Evolutionary conservation across 1,140 invertebrate genomes (phyloP).

Genomic region (Melipona quadrifasciata): DNA sequence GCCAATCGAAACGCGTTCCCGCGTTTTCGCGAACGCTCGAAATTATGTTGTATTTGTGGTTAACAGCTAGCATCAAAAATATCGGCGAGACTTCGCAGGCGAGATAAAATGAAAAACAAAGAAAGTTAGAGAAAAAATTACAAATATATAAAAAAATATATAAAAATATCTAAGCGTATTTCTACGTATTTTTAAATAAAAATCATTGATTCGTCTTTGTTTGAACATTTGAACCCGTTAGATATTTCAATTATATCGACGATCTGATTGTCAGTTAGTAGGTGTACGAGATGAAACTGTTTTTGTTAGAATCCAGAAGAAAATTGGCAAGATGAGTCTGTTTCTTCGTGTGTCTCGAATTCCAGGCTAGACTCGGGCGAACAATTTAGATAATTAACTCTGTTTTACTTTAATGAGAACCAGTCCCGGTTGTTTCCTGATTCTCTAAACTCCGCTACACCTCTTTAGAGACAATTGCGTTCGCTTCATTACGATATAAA

Average conservation of each 20-base stretch:
- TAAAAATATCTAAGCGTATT: too few species aligned
- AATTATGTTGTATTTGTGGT: too few species aligned
- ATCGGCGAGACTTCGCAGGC: too few species aligned
- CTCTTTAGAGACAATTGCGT: neutral
- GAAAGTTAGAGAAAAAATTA: too few species aligned
- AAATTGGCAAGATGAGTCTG: neutral
- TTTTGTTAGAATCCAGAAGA: neutral
- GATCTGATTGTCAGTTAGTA: neutral
- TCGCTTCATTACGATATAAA: slow-evolving; percentile 2
- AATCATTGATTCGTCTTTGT: neutral
- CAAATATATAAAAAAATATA: too few species aligned
- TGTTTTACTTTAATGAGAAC: slow-evolving; percentile 36
- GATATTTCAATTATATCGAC: neutral
- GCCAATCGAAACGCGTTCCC: too few species aligned
- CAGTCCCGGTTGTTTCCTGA: slow-evolving; percentile 3
- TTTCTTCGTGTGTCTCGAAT: neutral
- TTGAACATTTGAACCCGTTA: too few species aligned
- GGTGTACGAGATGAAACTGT: too few species aligned
- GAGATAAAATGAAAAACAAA: too few species aligned
- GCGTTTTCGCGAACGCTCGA: neutral
- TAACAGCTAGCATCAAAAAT: too few species aligned
- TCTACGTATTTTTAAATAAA: neutral
- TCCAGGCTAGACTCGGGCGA: slow-evolving; percentile 38
- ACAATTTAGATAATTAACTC: slow-evolving; percentile 62
- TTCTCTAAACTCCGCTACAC: neutral